phyloP scores from a whole-genome alignment of 2,888 invertebrate genomes.

The Rhaphigaster nebulosa region DNA sequence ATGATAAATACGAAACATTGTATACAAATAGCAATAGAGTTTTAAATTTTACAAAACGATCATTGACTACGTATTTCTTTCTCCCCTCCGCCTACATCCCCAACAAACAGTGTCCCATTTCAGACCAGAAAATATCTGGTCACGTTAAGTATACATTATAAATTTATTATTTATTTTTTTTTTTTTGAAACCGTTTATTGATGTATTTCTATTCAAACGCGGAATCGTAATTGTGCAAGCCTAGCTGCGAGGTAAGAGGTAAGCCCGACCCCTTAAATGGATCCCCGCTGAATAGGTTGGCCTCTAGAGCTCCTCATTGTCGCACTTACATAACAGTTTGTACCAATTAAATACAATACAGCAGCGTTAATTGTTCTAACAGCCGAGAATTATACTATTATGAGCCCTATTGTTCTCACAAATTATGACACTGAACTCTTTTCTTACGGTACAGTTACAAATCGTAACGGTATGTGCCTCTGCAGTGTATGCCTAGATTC shows the following conservation, averaged over 20 bases:
- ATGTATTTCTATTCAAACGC: neutral
- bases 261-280: neutral
- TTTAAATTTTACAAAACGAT: too few relatives aligned
- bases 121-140: too few relatives aligned
- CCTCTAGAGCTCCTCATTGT: neutral
- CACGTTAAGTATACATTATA: too few relatives aligned
- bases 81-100: too few relatives aligned
- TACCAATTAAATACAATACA: constrained; percentile 58
- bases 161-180: too few relatives aligned
- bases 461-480: constrained; percentile 51
- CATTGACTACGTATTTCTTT: too few relatives aligned
- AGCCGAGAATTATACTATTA: constrained; percentile 54
- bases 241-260: neutral
- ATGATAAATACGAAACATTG: too few relatives aligned
- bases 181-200: too few relatives aligned
- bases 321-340: constrained; percentile 57
- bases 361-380: constrained; percentile 52
- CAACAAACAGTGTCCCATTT: too few relatives aligned
- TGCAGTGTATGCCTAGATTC: constrained; percentile 1
- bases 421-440: constrained; percentile 55
- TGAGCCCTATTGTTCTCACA: constrained; percentile 42
- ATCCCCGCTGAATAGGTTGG: neutral
- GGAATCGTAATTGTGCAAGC: neutral
- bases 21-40: too few relatives aligned
- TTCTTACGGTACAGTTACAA: constrained; percentile 56